These are phyloP conservation scores for Pipistrellus pygmaeus DNA, from an alignment of 2,797 vertebrate species.

Conservation along the genomic window DNA sequence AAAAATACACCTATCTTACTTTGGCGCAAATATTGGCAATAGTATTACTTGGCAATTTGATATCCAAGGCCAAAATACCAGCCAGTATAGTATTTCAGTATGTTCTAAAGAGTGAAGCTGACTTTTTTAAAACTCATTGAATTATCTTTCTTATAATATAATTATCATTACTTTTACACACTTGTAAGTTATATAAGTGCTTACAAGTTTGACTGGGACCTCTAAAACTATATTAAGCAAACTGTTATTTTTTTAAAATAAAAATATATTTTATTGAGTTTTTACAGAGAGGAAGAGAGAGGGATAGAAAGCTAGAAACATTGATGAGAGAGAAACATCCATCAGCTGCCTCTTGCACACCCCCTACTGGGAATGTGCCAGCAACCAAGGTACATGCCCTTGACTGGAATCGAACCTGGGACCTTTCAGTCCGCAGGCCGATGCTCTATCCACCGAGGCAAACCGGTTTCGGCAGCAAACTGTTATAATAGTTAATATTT, in stretches of 20 bases:
- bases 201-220: neutral
- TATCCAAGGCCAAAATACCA: neutral
- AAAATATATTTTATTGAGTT: too few species aligned
- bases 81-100: neutral
- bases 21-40: neutral
- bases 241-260: neutral
- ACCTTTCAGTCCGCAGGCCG: too few species aligned
- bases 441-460: too few species aligned
- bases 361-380: too few species aligned
- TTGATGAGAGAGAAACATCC: too few species aligned
- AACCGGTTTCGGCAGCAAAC: neutral
- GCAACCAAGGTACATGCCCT: too few species aligned
- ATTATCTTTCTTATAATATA: neutral
- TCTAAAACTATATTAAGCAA: slow-evolving; percentile 7
- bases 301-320: too few species aligned
- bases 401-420: too few species aligned
- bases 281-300: too few species aligned
- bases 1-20: neutral
- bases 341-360: too few species aligned
- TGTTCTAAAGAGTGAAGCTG: neutral
- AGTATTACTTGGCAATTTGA: neutral
- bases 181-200: neutral
- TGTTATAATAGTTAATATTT: neutral
- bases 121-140: neutral
- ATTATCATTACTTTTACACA: neutral